Percentiles rank a stretch among this genome's conserved stretches.
phyloP scores from a whole-genome alignment of 1,140 invertebrate genomes.

The Achroia grisella region DNA sequence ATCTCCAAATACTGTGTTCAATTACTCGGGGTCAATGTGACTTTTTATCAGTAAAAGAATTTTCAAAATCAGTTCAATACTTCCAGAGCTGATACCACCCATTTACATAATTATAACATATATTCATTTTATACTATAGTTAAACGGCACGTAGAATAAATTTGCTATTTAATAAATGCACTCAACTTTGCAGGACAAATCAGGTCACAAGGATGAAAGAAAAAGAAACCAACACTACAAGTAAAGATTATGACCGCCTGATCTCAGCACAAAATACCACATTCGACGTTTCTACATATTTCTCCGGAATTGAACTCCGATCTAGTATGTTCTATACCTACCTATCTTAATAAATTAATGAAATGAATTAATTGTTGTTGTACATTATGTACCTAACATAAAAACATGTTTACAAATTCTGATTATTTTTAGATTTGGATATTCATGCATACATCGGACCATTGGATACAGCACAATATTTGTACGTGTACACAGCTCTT shows the following conservation, averaged over 20 bases:
- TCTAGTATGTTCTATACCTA: slow-evolving; percentile 31
- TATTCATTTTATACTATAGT: too few relatives aligned
- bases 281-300: slow-evolving; percentile 48
- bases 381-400: too few relatives aligned
- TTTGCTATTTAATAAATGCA: too few relatives aligned
- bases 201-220: slow-evolving; percentile 59
- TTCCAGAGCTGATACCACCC: too few relatives aligned
- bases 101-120: too few relatives aligned
- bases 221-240: slow-evolving; percentile 39
- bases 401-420: too few relatives aligned
- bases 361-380: too few relatives aligned
- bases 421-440: slow-evolving; percentile 41
- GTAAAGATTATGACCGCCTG: slow-evolving; percentile 35
- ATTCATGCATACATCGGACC: slow-evolving; percentile 63
- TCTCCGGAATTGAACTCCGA: slow-evolving; percentile 39
- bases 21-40: too few relatives aligned
- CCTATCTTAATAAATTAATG: too few relatives aligned
- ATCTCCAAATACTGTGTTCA: too few relatives aligned
- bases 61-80: neutral
- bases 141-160: too few relatives aligned
- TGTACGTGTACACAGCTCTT: slow-evolving; percentile 64
- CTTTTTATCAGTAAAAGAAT: neutral
- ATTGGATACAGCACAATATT: slow-evolving; percentile 56
- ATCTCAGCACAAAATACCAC: slow-evolving; percentile 32
- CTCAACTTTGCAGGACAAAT: slow-evolving; percentile 46